These are phyloP conservation scores for Puffinus mauretanicus DNA, from an alignment of 2,113 vertebrate species.

Conservation along the genomic window DNA sequence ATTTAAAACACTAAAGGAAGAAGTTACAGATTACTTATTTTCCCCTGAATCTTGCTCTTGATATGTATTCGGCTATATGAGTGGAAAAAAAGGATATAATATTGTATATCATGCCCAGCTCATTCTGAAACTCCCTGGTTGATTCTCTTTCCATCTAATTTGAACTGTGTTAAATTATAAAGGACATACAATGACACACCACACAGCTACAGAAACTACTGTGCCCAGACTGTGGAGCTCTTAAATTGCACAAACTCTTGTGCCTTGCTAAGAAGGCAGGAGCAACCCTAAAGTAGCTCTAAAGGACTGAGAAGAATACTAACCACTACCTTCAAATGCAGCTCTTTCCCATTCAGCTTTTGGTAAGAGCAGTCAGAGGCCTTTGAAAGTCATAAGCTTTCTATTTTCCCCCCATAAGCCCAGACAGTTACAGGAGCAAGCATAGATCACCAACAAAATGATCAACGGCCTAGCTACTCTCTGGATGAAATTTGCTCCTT, in stretches of 20 bases:
- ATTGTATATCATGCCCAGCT: background rate
- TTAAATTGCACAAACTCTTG: background rate
- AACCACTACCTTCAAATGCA: background rate
- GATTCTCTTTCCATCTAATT: background rate
- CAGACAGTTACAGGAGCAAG: background rate
- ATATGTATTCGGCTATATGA: background rate
- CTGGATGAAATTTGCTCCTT: background rate
- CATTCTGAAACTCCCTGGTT: background rate
- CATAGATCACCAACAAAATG: background rate
- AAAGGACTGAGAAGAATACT: background rate
- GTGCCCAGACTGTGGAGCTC: background rate
- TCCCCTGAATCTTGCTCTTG: background rate
- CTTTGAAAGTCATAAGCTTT: background rate
- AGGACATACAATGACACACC: background rate
- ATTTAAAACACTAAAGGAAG: background rate
- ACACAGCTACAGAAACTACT: background rate
- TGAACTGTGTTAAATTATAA: background rate
- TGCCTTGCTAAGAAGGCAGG: background rate
- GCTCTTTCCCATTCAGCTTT: background rate
- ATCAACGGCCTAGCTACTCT: background rate
- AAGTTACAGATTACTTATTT: background rate
- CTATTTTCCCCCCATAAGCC: background rate
- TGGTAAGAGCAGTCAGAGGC: background rate
- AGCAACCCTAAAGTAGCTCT: background rate
- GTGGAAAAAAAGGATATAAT: background rate